Base-by-base conservation (phyloP, 1,140 invertebrate species). In the Hesperophylax magnus region DNA sequence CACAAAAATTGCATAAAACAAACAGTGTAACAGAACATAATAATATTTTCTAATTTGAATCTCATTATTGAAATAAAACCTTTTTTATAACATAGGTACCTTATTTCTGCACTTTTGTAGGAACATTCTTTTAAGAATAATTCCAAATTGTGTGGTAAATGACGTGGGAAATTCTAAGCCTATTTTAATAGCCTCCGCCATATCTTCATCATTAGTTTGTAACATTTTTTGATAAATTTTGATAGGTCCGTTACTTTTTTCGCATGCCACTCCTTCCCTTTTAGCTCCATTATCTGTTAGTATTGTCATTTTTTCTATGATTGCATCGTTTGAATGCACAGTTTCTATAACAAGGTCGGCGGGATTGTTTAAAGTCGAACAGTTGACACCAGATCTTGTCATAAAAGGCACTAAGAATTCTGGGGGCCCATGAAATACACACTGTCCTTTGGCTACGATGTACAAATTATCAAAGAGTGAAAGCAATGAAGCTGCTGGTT, bases 401-500 rank as follows among this genome's bases (percentile, higher is more conserved):
- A 90, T 83, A 74, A 85, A 90, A 17, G 89, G 88, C 0, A 90
- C 87, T 11, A 90, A 81, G 8, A 88, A 85, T 3, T 85, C 86
- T 0, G 89, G 86, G 15, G 87, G 86, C 39, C 89, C 89, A 87
- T 90, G 85, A 27, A 83, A 86, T 83, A 76, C 75, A 67, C 83
- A 84, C 47, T 79, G 56, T 52, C 83, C 83, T 53, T 69, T 78
- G 3, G 83, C 78, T n/a, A 84, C 47, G 14, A 84, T 53, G 67
- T 84, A 84, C 14, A 80, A 47, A 22, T 84, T 80, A 71, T 96
- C 94, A 88, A 96, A 96, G 79, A 93, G 91, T 72, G 94, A 90
- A 87, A 97, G 95, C 17, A 96, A 86, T 39, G 94, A 93, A 3
- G 95, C 94, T 52, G 94, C 94, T 0, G 96, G 96, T 86, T 97